Base-by-base conservation (phyloP, 2,888 invertebrate species). In the Scaptomyza tumidula region DNA sequence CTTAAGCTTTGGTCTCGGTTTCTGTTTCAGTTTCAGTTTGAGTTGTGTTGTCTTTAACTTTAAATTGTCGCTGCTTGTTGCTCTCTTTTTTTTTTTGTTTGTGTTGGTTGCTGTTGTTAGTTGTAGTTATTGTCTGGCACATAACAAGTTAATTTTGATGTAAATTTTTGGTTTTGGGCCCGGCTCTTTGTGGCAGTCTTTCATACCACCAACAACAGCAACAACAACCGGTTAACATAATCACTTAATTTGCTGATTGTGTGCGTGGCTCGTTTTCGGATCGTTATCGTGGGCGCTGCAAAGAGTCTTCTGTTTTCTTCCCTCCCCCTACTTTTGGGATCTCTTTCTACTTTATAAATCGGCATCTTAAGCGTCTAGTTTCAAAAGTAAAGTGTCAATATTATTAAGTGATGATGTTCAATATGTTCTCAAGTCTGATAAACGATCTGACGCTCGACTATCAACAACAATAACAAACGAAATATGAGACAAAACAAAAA, bases 141-240 rank as follows among this genome's bases (percentile, higher is more conserved):
- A 83, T 81, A 86, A 88, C 86, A 88, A 86, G 84, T 86, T 86
- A 88, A 86, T 86, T 86, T 86, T 81, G 72, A 88, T 86, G 86
- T 86, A 86, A 86, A 86, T 86, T 88, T 88, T 88, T 78, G 57
- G 72, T 66, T 76, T 77, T 83, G 67, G 72, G 79, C 76, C 66
- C 71, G 74, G 77, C 66, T 72, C 60, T 59, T 59, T 55, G 60
- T 54, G 50, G 49, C 75, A 55, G 68, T 58, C 68, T 73, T 58
- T 65, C 61, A 60, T 64, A 63, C 58, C 39, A 63, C 58, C 29
- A 29, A 29, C 29, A 54, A 49, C 31, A 35, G 33, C 41, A n/a
- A 24, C 24, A 69, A 41, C 68, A 84, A 88, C 89, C 89, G 89
- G 89, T 86, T 88, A 85, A 84, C 78, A 88, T 86, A 86, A 86